These are phyloP conservation scores for Amblyteles armatorius DNA, from an alignment of 2,888 invertebrate species.

Conservation along the genomic window DNA sequence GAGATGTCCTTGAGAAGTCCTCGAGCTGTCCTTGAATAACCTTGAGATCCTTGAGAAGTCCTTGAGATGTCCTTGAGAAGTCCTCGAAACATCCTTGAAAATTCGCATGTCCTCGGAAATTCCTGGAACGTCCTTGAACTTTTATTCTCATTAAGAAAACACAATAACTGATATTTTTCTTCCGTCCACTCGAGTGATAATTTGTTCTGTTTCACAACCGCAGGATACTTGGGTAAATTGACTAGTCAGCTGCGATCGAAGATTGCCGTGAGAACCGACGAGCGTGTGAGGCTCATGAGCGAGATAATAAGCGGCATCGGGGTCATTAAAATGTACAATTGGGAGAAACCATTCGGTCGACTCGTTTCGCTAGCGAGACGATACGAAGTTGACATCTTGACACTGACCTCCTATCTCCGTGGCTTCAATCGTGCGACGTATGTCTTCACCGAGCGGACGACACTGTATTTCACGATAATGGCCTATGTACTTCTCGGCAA, in stretches of 20 bases:
- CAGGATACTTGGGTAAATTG: slow-evolving; percentile 85
- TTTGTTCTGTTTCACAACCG: slow-evolving; percentile 47
- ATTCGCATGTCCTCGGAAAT: too few relatives aligned
- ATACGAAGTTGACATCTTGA: slow-evolving; percentile 91
- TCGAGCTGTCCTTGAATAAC: too few relatives aligned
- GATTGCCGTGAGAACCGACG: slow-evolving; percentile 87
- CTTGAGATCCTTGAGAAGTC: too few relatives aligned
- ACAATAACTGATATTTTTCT: too few relatives aligned
- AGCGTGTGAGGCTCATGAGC: slow-evolving; percentile 91
- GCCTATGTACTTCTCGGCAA: slow-evolving; percentile 89
- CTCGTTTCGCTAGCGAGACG: slow-evolving; percentile 89
- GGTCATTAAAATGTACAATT: slow-evolving; percentile 95
- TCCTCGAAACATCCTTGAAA: too few relatives aligned
- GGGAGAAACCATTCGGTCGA: slow-evolving; percentile 92
- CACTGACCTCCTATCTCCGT: slow-evolving; percentile 88
- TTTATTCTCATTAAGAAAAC: too few relatives aligned
- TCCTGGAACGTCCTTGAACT: too few relatives aligned
- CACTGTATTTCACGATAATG: slow-evolving; percentile 92
- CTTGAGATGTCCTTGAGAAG: too few relatives aligned
- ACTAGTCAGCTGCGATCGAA: slow-evolving; percentile 84
- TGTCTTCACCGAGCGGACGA: slow-evolving; percentile 94
- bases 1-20: too few relatives aligned
- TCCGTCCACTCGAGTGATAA: background rate
- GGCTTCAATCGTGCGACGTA: slow-evolving; percentile 88
- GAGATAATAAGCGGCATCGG: slow-evolving; percentile 92